These are phyloP conservation scores for Cydia pomonella DNA, from an alignment of 1,140 invertebrate genomes.

Conservation along the genomic window DNA sequence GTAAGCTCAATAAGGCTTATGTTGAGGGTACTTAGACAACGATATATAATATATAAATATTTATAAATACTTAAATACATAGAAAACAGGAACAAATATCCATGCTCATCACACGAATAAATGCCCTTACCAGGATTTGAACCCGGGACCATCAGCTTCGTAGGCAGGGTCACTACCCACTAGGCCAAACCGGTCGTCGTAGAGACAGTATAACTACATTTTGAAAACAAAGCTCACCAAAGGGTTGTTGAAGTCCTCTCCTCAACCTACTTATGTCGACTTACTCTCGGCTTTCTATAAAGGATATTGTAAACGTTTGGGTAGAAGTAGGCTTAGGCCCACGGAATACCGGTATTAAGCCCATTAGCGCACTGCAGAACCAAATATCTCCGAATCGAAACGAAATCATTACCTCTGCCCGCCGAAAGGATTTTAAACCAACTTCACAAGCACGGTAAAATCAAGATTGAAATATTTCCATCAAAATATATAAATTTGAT, in stretches of 20 bases:
- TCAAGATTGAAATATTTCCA: neutral
- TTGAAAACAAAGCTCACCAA: neutral
- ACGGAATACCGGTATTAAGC: conserved; percentile 23
- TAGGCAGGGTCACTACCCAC: no score
- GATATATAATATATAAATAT: no score
- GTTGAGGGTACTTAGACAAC: no score
- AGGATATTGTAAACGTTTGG: neutral
- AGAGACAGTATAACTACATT: neutral
- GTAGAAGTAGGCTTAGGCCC: neutral
- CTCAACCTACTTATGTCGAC: neutral
- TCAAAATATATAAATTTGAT: conserved; percentile 21
- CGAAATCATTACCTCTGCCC: conserved; percentile 2
- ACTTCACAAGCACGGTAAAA: conserved; percentile 12
- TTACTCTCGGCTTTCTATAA: neutral
- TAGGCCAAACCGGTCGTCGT: no score
- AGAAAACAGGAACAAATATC: no score
- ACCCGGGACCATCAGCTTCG: no score
- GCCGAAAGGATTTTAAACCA: conserved; percentile 4
- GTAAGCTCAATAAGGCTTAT: no score
- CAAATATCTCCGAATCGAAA: conserved; percentile 6
- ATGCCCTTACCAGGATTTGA: no score
- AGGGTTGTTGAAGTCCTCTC: neutral
- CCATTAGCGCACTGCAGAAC: conserved; percentile 22
- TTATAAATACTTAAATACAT: no score
- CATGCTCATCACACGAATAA: no score